Base-by-base conservation (phyloP, 2,888 invertebrate species). In the Phengaris alcon region DNA sequence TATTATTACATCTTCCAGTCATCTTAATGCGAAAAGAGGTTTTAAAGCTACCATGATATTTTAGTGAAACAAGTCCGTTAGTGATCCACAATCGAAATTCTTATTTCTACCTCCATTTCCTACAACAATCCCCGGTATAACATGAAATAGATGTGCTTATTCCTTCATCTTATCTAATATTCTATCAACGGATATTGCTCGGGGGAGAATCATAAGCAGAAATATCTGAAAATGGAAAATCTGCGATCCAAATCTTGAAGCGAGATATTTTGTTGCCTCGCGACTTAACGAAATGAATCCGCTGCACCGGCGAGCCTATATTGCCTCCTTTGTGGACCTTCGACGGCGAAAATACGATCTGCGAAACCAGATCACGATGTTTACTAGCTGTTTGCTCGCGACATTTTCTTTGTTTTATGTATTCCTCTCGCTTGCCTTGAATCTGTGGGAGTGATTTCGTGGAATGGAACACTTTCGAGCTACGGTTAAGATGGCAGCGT, bases 151-250 rank as follows among this genome's bases (percentile, higher is more conserved):
- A 68, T 64, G 48, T 35, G 55, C 52, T 76, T 64, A 74, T 74
- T 75, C 73, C 64, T 59, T 72, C 48, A 6, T 68, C 73, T 68
- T 77, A 79, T 79, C 76, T 77, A 74, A 77, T 78, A 79, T 80
- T 79, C 79, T 69, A 78, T 77, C 77, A 77, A 75, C 77, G 75
- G 77, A 79, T 79, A 77, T 76, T 76, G 77, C 77, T 78, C 78
- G 78, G 78, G 78, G 79, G 80, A 80, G 81, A 83, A 84, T 83
- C 83, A 83, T 83, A 83, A 82, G 80, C 79, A 83, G 82, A 81
- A 82, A 84, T 82, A 82, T 84, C 82, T 83, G 74, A 80, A 85
- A 86, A 85, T 85, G 81, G 81, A 84, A 86, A 85, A 86, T 84
- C 81, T 84, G 81, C 78, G 81, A 81, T 84, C 82, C 82, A 84